Evolutionary conservation across 2,113 vertebrate species (phyloP).

Genomic region (Rhinolophus sinicus): DNA sequence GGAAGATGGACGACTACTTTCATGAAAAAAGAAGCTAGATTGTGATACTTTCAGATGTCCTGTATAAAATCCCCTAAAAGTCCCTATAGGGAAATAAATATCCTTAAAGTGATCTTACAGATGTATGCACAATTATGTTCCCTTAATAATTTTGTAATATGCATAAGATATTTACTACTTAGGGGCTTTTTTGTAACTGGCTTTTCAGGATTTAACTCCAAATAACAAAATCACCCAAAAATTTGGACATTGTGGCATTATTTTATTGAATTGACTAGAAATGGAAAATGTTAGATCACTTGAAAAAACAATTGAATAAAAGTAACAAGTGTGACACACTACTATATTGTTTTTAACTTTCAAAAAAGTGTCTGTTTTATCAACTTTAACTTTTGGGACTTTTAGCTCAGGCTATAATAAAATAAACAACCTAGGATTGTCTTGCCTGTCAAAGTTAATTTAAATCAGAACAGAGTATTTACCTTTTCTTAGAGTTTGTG

Average conservation of each 20-base stretch:
- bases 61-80: background rate
- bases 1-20: background rate
- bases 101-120: background rate
- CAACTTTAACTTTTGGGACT: constrained; percentile 34
- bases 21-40: background rate
- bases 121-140: background rate
- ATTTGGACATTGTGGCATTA: background rate
- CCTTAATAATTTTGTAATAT: background rate
- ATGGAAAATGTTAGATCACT: background rate
- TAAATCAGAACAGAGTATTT: constrained; percentile 76
- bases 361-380: constrained; percentile 56
- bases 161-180: background rate
- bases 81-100: background rate
- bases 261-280: background rate
- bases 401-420: constrained; percentile 58
- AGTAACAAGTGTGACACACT: background rate
- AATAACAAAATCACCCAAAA: background rate
- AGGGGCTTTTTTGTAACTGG: background rate
- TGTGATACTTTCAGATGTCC: background rate
- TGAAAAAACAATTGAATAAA: background rate
- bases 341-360: background rate
- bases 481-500: constrained; percentile 63
- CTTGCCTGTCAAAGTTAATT: constrained; percentile 72
- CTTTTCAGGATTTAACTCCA: background rate
- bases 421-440: constrained; percentile 64